phyloP scores from a whole-genome alignment of 2,888 invertebrate genomes.

The Sipha maydis region DNA sequence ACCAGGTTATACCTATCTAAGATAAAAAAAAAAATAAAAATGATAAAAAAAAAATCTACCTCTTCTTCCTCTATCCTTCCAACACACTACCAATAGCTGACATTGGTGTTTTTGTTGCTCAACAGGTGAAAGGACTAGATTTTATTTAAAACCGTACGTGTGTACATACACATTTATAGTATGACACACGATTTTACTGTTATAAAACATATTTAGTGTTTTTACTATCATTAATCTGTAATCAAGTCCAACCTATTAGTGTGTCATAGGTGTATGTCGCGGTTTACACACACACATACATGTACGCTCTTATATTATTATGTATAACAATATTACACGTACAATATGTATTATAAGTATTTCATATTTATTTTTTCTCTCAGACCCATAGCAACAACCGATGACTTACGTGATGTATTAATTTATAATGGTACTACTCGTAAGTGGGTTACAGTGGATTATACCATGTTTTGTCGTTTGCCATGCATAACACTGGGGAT shows the following conservation, averaged over 20 bases:
- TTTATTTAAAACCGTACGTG: slow-evolving; percentile 30
- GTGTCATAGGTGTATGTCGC: background rate
- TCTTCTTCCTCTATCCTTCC: background rate
- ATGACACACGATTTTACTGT: slow-evolving; percentile 19
- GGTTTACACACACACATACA: background rate
- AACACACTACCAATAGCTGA: background rate
- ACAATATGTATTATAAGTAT: no score
- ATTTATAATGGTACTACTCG: background rate
- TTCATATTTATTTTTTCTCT: background rate
- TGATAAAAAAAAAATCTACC: slow-evolving; percentile 1
- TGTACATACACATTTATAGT: background rate
- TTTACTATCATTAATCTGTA: slow-evolving; percentile 44
- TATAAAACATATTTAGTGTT: slow-evolving; percentile 7
- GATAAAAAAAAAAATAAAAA: slow-evolving; percentile 3
- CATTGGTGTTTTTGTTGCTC: slow-evolving; percentile 2
- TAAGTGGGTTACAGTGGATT: no score
- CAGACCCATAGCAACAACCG: background rate
- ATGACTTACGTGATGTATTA: background rate
- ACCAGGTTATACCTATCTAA: background rate
- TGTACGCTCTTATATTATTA: background rate
- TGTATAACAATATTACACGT: background rate
- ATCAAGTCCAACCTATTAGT: slow-evolving; percentile 12
- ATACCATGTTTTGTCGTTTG: no score
- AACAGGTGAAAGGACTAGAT: slow-evolving; percentile 38
- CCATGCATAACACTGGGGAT: no score